A percentile compares a stretch with the other conserved stretches of the same genome.
phyloP scores from a whole-genome alignment of 2,888 invertebrate species.

The Lithodes maja region DNA sequence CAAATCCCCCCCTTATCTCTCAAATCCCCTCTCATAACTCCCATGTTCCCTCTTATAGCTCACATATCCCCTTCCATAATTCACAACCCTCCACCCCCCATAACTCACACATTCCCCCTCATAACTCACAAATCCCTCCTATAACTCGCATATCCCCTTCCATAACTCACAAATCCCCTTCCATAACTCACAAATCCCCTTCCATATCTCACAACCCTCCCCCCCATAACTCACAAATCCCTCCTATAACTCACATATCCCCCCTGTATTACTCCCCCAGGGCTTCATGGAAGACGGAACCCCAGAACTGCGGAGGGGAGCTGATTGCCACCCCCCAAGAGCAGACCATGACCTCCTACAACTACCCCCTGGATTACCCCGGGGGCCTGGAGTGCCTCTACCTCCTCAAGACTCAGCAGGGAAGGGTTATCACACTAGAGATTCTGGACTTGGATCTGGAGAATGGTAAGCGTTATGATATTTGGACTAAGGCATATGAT shows the following conservation, averaged over 20 bases:
- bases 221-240: neutral
- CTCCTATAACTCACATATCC: neutral
- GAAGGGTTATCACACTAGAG: constrained; percentile 93
- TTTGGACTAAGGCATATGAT: too few species aligned
- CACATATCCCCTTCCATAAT: neutral
- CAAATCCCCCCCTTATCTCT: too few species aligned
- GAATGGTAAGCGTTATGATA: constrained; percentile 60
- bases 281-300: constrained; percentile 95
- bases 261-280: constrained; percentile 73
- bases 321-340: constrained; percentile 91
- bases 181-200: neutral
- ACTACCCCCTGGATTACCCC: constrained; percentile 94
- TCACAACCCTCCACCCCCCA: neutral
- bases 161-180: neutral
- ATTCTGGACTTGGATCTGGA: constrained; percentile 87
- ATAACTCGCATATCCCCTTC: neutral
- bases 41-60: too few species aligned
- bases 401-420: constrained; percentile 89
- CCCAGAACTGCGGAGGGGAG: constrained; percentile 92
- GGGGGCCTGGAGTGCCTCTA: constrained; percentile 97
- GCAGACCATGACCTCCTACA: constrained; percentile 91
- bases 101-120: neutral
- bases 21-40: too few species aligned
- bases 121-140: neutral
- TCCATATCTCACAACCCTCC: neutral